phyloP scores from a whole-genome alignment of 2,797 vertebrate species.

The Pangasius larnaudii region DNA sequence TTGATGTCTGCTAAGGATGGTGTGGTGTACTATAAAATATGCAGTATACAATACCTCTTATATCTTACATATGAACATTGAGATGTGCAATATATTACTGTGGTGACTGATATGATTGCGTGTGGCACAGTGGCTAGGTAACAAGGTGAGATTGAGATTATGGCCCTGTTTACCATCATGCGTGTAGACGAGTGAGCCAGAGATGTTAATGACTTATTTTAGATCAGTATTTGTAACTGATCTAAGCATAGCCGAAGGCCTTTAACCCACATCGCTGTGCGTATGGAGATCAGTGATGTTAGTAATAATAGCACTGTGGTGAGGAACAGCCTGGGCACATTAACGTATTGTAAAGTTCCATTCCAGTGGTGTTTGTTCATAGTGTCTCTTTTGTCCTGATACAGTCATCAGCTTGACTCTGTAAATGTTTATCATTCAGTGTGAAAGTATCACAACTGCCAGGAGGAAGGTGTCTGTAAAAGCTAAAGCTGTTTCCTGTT shows the following conservation, averaged over 20 bases:
- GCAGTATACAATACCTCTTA: constrained; percentile 67
- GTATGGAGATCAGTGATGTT: not conserved
- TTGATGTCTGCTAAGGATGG: constrained; percentile 38
- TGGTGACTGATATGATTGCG: not conserved
- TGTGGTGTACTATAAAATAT: constrained; percentile 65
- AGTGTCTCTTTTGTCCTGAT: constrained; percentile 14
- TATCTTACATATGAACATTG: constrained; percentile 30
- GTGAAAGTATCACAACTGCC: constrained; percentile 26
- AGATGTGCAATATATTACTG: constrained; percentile 43
- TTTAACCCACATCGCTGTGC: constrained; percentile 2
- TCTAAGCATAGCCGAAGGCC: not conserved
- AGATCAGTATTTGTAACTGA: constrained; percentile 18
- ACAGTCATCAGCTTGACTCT: constrained; percentile 1
- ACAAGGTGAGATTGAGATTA: not conserved
- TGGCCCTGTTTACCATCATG: not conserved
- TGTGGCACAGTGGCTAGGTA: not conserved
- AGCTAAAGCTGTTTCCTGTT: constrained; percentile 14
- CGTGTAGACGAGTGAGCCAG: not conserved
- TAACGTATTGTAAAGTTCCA: constrained; percentile 21
- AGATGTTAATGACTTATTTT: not conserved
- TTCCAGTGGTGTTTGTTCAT: constrained; percentile 9
- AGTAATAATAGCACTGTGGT: constrained; percentile 14
- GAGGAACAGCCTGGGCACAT: not conserved
- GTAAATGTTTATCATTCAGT: constrained; percentile 26
- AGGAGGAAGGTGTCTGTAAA: constrained; percentile 17